These are phyloP conservation scores for Hafferia zeledoni DNA, from an alignment of 2,797 vertebrate species.

Conservation along the genomic window DNA sequence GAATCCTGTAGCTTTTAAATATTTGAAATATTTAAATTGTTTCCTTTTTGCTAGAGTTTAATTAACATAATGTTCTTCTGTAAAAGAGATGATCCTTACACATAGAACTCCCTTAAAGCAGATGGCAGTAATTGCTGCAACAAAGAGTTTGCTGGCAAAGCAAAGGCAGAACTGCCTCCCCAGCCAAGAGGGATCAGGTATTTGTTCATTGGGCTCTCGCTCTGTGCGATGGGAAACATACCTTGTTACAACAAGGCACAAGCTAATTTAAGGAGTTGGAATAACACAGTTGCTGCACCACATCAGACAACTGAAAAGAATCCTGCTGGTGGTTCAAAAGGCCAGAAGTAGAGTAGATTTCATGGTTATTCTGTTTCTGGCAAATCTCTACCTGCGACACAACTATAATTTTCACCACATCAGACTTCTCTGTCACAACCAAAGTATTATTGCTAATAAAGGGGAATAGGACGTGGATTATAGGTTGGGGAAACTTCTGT, in stretches of 20 bases:
- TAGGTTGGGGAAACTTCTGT: conserved; percentile 35
- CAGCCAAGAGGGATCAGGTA: not conserved
- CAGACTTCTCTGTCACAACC: conserved; percentile 52
- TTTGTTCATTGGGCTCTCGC: not conserved
- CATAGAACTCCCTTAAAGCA: not conserved
- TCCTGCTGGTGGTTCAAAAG: not conserved
- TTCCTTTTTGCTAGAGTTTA: conserved; percentile 5
- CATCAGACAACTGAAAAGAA: conserved; percentile 44
- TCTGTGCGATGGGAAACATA: not conserved
- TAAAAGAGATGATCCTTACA: not conserved
- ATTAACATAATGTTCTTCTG: not conserved
- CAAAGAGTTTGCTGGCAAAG: not conserved
- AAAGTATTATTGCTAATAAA: conserved; percentile 52
- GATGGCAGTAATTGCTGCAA: not conserved
- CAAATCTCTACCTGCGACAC: conserved; percentile 47
- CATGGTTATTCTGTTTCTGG: conserved; percentile 41
- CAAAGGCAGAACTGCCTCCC: not conserved
- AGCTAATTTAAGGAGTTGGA: conserved; percentile 45
- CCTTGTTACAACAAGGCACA: conserved; percentile 2
- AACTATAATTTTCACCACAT: conserved; percentile 58
- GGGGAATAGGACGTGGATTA: conserved; percentile 47
- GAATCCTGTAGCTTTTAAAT: not conserved
- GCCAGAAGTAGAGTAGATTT: conserved; percentile 33
- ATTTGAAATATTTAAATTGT: not conserved
- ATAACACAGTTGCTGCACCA: conserved; percentile 31